Conservation (phyloP, 2,888 invertebrate genomes). For the Stramonita haemastoma region DNA sequence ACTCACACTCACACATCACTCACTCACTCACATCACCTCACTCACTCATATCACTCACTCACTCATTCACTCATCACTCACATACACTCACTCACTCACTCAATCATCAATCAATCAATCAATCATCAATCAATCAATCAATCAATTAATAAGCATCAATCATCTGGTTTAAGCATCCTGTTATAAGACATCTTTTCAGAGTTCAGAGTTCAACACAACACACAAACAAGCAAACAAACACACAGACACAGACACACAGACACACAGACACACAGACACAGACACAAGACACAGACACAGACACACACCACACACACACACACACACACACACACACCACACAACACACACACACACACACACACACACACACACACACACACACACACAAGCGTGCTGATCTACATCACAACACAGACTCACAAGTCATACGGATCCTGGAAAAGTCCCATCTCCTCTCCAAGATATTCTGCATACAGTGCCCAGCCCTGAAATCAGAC, state of each 20-base stretch:
- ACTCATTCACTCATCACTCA: too few species aligned
- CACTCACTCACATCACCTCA: too few species aligned
- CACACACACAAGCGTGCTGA: not conserved
- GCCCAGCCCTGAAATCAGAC: constrained; percentile 78
- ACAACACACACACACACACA: not conserved
- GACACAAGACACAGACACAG: not conserved
- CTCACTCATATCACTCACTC: too few species aligned
- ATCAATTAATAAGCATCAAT: not conserved
- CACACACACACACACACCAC: not conserved
- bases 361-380: constrained; percentile 22
- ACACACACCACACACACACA: not conserved
- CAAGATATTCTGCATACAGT: constrained; percentile 75
- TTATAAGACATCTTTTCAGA: not conserved
- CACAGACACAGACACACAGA: not conserved
- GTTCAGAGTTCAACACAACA: not conserved
- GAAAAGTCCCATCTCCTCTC: constrained; percentile 76
- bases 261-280: not conserved
- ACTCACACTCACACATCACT: too few species aligned
- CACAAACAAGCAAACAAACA: not conserved
- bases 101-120: not conserved
- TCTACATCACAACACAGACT: constrained; percentile 40
- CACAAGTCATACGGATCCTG: constrained; percentile 69
- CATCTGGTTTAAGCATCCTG: not conserved
- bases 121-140: not conserved
- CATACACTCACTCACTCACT: not conserved